Evolutionary conservation across 2,888 invertebrate species (phyloP).

Genomic region (Apotomis turbidana): DNA sequence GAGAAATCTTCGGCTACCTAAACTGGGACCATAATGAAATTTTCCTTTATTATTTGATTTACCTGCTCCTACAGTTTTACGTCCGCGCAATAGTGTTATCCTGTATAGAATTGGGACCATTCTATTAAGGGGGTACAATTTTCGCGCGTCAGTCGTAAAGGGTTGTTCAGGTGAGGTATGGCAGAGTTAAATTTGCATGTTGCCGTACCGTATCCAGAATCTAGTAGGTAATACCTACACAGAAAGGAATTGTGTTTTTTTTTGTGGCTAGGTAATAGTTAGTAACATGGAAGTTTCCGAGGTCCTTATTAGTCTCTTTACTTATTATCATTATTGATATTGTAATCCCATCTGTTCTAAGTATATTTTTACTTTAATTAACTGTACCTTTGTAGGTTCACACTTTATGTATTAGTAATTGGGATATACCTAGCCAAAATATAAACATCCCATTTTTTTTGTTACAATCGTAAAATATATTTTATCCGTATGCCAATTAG

Average conservation of each 20-base stretch:
- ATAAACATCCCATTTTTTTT: no score
- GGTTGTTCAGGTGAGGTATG: constrained; percentile 30
- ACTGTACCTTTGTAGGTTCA: no score
- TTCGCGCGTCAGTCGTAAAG: constrained; percentile 33
- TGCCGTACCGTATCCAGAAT: background rate
- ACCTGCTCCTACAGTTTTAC: constrained; percentile 74
- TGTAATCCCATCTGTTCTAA: no score
- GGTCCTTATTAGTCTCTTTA: background rate
- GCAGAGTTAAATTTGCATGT: constrained; percentile 27
- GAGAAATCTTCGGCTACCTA: constrained; percentile 67
- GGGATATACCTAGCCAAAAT: no score
- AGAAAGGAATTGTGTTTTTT: background rate
- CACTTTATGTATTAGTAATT: no score
- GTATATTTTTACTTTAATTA: no score
- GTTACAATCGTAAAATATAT: no score
- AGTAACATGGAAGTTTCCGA: background rate
- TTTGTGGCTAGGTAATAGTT: background rate
- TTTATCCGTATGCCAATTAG: no score
- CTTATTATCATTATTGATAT: no score
- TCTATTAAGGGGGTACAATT: constrained; percentile 46
- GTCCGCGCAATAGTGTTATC: constrained; percentile 70
- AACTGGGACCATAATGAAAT: constrained; percentile 73
- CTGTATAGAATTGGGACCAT: constrained; percentile 55
- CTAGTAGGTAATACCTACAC: background rate
- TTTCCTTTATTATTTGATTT: constrained; percentile 81